These are phyloP conservation scores for Lysandra bellargus DNA, from an alignment of 2,888 invertebrate species.

Conservation along the genomic window DNA sequence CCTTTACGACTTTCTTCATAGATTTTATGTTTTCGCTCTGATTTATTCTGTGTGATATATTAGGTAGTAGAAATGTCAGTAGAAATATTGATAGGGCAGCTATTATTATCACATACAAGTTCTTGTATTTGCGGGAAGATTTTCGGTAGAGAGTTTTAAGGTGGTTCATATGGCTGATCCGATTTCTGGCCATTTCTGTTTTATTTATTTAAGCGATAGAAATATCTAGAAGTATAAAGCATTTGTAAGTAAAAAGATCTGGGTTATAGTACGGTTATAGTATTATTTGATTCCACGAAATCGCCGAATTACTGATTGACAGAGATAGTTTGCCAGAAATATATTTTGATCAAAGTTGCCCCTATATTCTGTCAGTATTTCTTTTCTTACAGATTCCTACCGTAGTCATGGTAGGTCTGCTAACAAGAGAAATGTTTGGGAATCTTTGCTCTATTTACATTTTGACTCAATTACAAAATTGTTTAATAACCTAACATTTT, in stretches of 20 bases:
- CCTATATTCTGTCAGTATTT: too few relatives aligned
- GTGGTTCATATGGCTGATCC: background rate
- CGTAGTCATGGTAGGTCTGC: background rate
- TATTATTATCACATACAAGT: slow-evolving; percentile 47
- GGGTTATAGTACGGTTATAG: too few relatives aligned
- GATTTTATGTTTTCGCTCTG: slow-evolving; percentile 53
- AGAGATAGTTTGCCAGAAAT: too few relatives aligned
- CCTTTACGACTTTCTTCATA: slow-evolving; percentile 55
- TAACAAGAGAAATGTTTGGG: too few relatives aligned
- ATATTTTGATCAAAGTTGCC: too few relatives aligned
- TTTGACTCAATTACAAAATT: too few relatives aligned
- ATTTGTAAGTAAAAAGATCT: background rate
- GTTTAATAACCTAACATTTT: background rate
- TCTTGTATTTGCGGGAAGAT: background rate
- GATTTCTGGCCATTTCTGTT: background rate
- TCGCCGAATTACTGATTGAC: too few relatives aligned
- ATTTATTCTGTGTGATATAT: slow-evolving; percentile 55
- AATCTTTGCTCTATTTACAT: too few relatives aligned
- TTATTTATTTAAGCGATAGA: background rate
- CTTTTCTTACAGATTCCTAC: background rate
- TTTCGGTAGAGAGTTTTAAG: background rate
- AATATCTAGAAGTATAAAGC: background rate
- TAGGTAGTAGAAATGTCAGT: slow-evolving; percentile 57
- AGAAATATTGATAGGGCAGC: slow-evolving; percentile 53
- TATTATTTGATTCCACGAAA: too few relatives aligned